A percentile compares a stretch with the other conserved stretches of the same genome.
Conservation (phyloP, 1,140 invertebrate species). For the Apis laboriosa region DNA sequence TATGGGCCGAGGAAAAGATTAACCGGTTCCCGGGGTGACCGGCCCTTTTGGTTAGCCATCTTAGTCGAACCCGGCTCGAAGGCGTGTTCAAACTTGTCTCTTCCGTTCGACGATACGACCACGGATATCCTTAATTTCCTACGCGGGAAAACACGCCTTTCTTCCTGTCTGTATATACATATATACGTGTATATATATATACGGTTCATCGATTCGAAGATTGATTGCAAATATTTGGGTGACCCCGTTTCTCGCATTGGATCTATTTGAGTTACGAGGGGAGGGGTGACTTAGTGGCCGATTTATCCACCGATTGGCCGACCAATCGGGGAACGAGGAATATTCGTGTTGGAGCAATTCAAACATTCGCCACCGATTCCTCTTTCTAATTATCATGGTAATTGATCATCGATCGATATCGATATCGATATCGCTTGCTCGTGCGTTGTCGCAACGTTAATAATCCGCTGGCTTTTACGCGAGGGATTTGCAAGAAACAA, state of each 20-base stretch:
- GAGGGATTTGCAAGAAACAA: neutral
- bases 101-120: neutral
- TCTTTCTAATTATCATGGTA: neutral
- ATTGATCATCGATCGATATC: neutral
- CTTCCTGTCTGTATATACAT: no score
- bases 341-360: neutral
- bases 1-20: slow-evolving; percentile 62
- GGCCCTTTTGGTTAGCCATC: slow-evolving; percentile 54
- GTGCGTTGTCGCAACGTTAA: no score
- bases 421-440: no score
- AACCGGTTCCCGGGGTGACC: slow-evolving; percentile 58
- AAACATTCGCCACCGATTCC: neutral
- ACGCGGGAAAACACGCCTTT: neutral
- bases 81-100: slow-evolving; percentile 28
- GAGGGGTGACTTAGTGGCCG: neutral
- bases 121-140: neutral
- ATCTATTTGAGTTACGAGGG: neutral
- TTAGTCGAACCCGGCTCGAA: slow-evolving; percentile 25
- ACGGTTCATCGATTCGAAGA: neutral
- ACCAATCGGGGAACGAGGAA: neutral
- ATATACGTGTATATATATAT: no score
- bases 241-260: neutral
- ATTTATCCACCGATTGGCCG: neutral
- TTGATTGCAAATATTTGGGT: slow-evolving; percentile 2
- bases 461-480: no score